phyloP scores from a whole-genome alignment of 2,797 vertebrate species.

The Rhinophrynus dorsalis region DNA sequence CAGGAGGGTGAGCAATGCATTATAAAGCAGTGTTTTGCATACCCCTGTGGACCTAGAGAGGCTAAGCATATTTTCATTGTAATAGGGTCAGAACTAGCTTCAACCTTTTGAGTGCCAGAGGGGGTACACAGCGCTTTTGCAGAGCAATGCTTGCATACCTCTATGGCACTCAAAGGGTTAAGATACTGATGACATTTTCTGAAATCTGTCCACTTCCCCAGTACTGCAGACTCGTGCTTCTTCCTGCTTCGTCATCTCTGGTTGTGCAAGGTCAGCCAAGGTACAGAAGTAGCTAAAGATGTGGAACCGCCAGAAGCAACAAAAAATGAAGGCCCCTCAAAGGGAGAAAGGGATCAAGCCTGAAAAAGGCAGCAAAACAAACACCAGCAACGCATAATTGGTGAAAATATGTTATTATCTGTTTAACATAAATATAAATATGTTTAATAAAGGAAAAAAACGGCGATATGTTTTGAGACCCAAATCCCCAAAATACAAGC shows the following conservation, averaged over 20 bases:
- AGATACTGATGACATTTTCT: no score
- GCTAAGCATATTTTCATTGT: no score
- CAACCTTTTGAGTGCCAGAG: no score
- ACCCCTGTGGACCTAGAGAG: no score
- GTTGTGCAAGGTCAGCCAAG: conserved; percentile 47
- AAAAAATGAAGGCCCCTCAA: conserved; percentile 16
- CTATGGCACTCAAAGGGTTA: no score
- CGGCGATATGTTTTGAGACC: conserved; percentile 1
- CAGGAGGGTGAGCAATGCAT: no score
- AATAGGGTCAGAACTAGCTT: no score
- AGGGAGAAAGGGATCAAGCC: conserved; percentile 18
- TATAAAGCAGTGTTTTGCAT: no score
- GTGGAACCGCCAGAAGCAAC: conserved; percentile 22
- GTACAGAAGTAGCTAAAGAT: conserved; percentile 46
- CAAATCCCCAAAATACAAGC: not conserved
- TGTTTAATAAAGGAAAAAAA: conserved; percentile 14
- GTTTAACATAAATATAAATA: conserved; percentile 27
- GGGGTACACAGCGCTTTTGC: no score
- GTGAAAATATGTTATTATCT: not conserved
- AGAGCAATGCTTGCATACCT: no score
- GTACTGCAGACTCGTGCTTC: conserved; percentile 31
- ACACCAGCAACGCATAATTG: conserved; percentile 12
- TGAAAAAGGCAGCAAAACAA: conserved; percentile 33
- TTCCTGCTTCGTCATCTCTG: conserved; percentile 37
- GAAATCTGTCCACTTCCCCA: no score